These are phyloP conservation scores for Rallus crepitans DNA, from an alignment of 2,797 vertebrate genomes.

Conservation along the genomic window DNA sequence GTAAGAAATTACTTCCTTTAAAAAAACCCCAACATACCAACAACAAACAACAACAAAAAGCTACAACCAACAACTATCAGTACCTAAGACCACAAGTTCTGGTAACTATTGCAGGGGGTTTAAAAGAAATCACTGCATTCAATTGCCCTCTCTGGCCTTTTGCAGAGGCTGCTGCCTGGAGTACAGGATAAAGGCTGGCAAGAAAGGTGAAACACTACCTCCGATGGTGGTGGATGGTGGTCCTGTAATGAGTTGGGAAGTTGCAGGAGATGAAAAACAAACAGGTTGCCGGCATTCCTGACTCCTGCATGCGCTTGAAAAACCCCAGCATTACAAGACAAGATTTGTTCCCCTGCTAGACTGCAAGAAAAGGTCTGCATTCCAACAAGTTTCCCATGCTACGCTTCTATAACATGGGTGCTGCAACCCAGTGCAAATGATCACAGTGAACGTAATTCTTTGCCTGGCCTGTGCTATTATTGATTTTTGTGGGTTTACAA, in stretches of 20 bases:
- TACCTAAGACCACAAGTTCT: background rate
- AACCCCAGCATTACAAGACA: background rate
- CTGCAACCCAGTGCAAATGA: background rate
- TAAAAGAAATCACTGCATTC: background rate
- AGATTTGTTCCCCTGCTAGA: background rate
- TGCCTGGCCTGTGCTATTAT: background rate
- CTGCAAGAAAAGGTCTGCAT: accelerated
- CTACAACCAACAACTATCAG: background rate
- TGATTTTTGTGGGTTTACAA: background rate
- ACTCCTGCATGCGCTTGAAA: background rate
- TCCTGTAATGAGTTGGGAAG: background rate
- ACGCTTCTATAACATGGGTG: background rate
- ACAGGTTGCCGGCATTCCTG: background rate
- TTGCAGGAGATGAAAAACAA: background rate
- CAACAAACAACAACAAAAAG: background rate
- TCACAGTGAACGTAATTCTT: background rate
- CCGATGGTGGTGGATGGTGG: background rate
- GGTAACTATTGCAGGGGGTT: background rate
- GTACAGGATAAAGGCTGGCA: background rate
- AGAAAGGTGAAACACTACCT: background rate
- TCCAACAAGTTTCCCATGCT: background rate
- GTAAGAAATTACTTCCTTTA: conserved; percentile 63
- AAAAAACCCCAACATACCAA: background rate
- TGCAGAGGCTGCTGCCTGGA: background rate
- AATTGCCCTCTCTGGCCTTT: background rate